Base-by-base conservation (phyloP, 2,113 vertebrate genomes). In the Ochotona curzoniae region DNA sequence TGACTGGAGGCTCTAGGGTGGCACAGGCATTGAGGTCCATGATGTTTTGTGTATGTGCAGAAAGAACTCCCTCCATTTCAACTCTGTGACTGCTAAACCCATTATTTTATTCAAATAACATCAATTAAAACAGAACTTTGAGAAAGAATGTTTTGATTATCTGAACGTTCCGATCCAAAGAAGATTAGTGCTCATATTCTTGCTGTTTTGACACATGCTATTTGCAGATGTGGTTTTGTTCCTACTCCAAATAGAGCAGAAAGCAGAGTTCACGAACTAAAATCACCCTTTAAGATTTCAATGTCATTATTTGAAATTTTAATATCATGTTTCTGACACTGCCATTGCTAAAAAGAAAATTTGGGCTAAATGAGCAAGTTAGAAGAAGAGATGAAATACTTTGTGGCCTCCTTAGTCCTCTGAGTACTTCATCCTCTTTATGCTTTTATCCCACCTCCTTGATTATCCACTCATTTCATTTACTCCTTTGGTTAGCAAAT, bases 101-200 rank as follows among this genome's bases (percentile, higher is more conserved):
- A 44, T 44, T 74, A 54, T 30, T n/a, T 32, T 20, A 18, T 70
- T 57, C 78, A 82, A 44, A 70, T 75, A 71, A 75, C 75, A 71
- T 14, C 44, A 30, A 61, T 35, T 51, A 71, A 66, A 81, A 51
- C 44, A 54, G 76, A 71, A 78, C n/a, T 51, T n/a, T 60, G 20
- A 26, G 23, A 83, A 64, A 63, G 73, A 69, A 17, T 81, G 86
- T 74, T 81, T 92, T 86, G 44, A 70, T 83, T 82, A 71, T 70
- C 67, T 82, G 51, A 49, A 32, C 69, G 69, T 75, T 54, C n/a
- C 64, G 66, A 38, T 63, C 60, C n/a, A 44, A 89, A 74, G 63
- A 38, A 26, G 38, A 2, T 51, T 67, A 73, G 75, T 47, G 49
- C 73, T 61, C 35, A 85, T 84, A 66, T 26, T 70, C 70, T 61